Percentiles rank a stretch among this genome's conserved stretches.
phyloP scores from a whole-genome alignment of 2,888 invertebrate species.

The Hermaeophaga mercurialis region DNA sequence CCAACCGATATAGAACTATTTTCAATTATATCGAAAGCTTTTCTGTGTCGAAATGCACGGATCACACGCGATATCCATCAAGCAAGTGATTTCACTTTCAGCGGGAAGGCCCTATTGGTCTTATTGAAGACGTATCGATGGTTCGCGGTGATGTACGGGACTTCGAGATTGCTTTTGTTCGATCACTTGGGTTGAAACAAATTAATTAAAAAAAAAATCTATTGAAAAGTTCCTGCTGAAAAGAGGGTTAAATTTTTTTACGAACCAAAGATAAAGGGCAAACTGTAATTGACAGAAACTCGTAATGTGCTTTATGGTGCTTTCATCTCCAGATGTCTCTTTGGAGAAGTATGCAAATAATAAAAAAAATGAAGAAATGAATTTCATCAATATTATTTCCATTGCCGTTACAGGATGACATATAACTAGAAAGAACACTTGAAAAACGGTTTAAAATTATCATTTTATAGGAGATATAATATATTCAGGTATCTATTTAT shows the following conservation, averaged over 20 bases:
- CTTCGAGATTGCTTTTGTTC: constrained; percentile 12
- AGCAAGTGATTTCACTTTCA: constrained; percentile 14
- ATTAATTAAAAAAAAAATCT: constrained; percentile 14
- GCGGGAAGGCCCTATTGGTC: constrained; percentile 8
- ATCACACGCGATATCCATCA: constrained; percentile 33
- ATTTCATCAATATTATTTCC: too few species aligned
- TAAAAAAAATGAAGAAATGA: too few species aligned
- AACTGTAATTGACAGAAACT: not conserved
- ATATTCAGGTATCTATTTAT: too few species aligned
- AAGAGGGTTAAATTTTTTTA: not conserved
- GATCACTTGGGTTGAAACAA: not conserved
- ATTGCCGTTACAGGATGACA: too few species aligned
- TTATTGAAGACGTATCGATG: constrained; percentile 11
- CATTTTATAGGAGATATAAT: too few species aligned
- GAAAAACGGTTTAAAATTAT: too few species aligned
- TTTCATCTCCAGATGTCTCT: too few species aligned
- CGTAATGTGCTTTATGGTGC: too few species aligned
- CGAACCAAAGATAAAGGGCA: not conserved
- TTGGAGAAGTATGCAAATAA: too few species aligned
- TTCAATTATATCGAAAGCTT: constrained; percentile 36
- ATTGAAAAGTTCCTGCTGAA: not conserved
- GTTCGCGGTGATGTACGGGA: constrained; percentile 16
- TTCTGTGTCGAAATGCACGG: constrained; percentile 30
- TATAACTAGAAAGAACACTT: too few species aligned
- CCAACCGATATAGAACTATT: constrained; percentile 14